Conservation (phyloP, 2,113 vertebrate genomes). For the Geococcyx californianus region DNA sequence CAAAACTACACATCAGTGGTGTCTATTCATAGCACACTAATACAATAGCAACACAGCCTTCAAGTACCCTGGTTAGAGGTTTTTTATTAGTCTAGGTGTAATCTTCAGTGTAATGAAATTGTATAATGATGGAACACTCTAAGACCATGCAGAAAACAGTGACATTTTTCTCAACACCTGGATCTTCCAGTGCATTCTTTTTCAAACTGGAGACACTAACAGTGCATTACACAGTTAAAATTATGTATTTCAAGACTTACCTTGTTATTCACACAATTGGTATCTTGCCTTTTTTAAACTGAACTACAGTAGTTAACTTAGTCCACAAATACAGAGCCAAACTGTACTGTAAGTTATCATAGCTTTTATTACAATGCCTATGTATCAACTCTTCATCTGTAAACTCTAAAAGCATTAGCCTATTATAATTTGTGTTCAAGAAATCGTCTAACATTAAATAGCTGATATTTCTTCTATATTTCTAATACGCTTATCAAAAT, state of each 20-base stretch:
- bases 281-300: background rate
- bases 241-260: accelerated
- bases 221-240: background rate
- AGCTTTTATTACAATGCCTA: background rate
- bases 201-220: background rate
- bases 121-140: accelerated
- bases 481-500: background rate
- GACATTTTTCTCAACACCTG: background rate
- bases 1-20: background rate
- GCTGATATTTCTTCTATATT: background rate
- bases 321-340: background rate
- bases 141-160: background rate
- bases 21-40: background rate
- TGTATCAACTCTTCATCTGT: background rate
- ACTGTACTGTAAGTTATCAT: background rate
- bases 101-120: background rate
- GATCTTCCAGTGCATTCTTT: background rate
- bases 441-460: background rate
- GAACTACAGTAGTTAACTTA: background rate
- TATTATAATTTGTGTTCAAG: background rate
- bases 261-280: background rate
- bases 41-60: background rate
- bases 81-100: background rate
- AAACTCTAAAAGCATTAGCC: background rate
- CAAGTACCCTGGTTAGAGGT: background rate